A percentile compares a stretch with the other conserved stretches of the same genome.
Conservation (phyloP, 1,140 invertebrate species). For the Chironomus striatipennis region DNA sequence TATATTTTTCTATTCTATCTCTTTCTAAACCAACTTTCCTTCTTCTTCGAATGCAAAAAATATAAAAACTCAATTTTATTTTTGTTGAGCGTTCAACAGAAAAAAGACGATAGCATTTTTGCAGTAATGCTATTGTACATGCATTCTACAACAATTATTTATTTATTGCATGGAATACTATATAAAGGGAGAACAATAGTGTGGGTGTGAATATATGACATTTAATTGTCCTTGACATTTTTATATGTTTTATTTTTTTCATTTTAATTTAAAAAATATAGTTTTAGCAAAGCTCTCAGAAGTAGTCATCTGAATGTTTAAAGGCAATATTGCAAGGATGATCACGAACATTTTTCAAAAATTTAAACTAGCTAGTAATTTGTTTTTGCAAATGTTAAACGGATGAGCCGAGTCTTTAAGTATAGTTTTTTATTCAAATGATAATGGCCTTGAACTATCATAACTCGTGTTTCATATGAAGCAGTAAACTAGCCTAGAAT, state of each 20-base stretch:
- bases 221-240: constrained; percentile 22
- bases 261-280: no score
- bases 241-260: background rate
- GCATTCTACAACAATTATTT: no score
- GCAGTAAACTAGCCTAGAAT: background rate
- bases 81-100: no score
- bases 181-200: background rate
- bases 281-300: no score
- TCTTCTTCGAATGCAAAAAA: no score
- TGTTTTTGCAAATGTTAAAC: background rate
- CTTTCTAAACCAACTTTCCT: no score
- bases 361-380: background rate
- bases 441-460: constrained; percentile 13
- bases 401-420: background rate
- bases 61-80: no score
- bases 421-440: background rate
- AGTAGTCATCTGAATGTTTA: background rate
- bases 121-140: no score
- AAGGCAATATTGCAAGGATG: background rate
- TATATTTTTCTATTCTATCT: no score
- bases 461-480: background rate
- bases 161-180: no score
- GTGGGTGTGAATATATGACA: background rate
- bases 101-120: no score
- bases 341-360: background rate